phyloP scores from a whole-genome alignment of 2,797 vertebrate species.

The Anguilla obscura region DNA sequence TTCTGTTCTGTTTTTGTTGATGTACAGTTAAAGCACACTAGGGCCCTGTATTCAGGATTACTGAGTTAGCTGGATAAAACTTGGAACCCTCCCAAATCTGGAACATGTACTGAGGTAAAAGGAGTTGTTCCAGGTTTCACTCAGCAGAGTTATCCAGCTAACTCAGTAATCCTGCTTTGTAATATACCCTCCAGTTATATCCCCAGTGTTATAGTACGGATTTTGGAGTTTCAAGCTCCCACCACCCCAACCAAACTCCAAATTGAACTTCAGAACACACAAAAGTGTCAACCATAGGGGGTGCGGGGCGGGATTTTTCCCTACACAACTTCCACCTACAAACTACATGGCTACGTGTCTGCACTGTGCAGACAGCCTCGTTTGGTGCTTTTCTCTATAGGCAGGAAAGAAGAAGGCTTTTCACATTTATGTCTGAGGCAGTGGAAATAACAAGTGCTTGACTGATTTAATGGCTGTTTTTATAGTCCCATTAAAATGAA shows the following conservation, averaged over 20 bases:
- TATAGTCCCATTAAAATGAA: slow-evolving; percentile 2
- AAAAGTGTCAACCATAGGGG: too few species aligned
- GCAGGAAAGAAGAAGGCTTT: neutral
- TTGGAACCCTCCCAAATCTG: too few species aligned
- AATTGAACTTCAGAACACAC: neutral
- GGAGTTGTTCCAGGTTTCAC: too few species aligned
- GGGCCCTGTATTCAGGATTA: too few species aligned
- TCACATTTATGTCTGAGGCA: neutral
- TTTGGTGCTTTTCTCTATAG: neutral
- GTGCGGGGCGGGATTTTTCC: neutral
- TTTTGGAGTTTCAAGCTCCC: neutral
- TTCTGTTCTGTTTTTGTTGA: neutral
- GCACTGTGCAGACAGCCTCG: neutral
- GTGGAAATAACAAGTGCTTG: slow-evolving; percentile 14
- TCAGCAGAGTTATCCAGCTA: too few species aligned
- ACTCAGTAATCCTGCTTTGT: too few species aligned
- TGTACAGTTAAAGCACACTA: neutral
- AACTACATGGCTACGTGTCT: neutral
- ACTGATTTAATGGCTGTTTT: slow-evolving; percentile 2
- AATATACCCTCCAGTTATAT: neutral
- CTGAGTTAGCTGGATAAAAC: too few species aligned
- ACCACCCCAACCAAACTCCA: neutral
- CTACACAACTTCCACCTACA: neutral
- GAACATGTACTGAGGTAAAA: too few species aligned
- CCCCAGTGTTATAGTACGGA: neutral